A percentile compares a stretch with the other conserved stretches of the same genome.
These are phyloP conservation scores for Rhynchophorus ferrugineus DNA, from an alignment of 1,140 invertebrate genomes.

Conservation along the genomic window DNA sequence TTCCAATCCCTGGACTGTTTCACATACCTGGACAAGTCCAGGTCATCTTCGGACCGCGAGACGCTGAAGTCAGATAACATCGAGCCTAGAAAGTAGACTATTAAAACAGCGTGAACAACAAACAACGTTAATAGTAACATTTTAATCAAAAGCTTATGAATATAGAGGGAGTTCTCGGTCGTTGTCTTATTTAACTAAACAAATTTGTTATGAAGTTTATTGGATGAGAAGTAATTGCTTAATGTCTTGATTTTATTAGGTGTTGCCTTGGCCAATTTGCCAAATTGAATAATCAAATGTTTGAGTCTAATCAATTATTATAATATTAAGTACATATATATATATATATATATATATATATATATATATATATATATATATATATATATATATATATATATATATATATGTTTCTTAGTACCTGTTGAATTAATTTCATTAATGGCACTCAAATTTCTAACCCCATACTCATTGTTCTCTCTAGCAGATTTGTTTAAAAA, in stretches of 20 bases:
- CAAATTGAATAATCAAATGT: too few species aligned
- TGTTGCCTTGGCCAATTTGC: too few species aligned
- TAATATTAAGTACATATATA: too few species aligned
- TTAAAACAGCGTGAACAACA: neutral
- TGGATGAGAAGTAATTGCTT: too few species aligned
- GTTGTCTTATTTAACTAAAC: too few species aligned
- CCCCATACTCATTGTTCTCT: slow-evolving; percentile 45
- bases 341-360: neutral
- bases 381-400: slow-evolving; percentile 2
- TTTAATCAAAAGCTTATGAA: slow-evolving; percentile 6
- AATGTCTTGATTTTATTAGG: too few species aligned
- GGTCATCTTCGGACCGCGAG: slow-evolving; percentile 81
- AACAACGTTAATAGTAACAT: neutral
- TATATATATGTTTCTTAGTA: slow-evolving; percentile 6
- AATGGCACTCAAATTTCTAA: slow-evolving; percentile 38
- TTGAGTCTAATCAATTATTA: too few species aligned
- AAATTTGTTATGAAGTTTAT: too few species aligned
- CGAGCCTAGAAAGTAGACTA: slow-evolving; percentile 46
- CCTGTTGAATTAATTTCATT: slow-evolving; percentile 38
- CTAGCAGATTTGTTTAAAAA: slow-evolving; percentile 46
- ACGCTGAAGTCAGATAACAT: slow-evolving; percentile 72
- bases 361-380: neutral
- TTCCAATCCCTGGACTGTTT: slow-evolving; percentile 53
- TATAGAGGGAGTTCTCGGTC: too few species aligned
- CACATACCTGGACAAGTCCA: slow-evolving; percentile 55